Conservation (phyloP, 2,888 invertebrate genomes). For the Drosophila testacea region DNA sequence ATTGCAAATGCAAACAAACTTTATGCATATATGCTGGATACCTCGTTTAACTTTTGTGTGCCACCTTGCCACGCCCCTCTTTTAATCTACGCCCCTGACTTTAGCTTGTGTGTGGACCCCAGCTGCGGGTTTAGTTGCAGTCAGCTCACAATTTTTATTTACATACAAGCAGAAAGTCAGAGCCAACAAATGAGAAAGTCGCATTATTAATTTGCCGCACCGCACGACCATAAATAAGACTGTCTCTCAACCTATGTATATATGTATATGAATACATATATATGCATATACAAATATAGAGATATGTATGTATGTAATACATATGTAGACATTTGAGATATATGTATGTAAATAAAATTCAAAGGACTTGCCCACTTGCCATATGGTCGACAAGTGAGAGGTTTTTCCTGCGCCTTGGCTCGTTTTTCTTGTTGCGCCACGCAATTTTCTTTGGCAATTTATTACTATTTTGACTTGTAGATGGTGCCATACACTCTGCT, state of each 20-base stretch:
- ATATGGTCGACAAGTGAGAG: slow-evolving; percentile 50
- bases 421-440: slow-evolving; percentile 55
- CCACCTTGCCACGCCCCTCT: background rate
- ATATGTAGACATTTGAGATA: slow-evolving; percentile 24
- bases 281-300: slow-evolving; percentile 11
- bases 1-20: background rate
- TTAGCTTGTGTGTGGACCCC: slow-evolving; percentile 16
- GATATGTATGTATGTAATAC: slow-evolving; percentile 20
- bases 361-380: slow-evolving; percentile 65
- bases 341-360: slow-evolving; percentile 43
- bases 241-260: slow-evolving; percentile 39
- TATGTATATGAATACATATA: slow-evolving; percentile 20
- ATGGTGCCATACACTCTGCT: slow-evolving; percentile 16
- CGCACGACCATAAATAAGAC: slow-evolving; percentile 76
- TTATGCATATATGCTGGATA: slow-evolving; percentile 11
- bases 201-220: slow-evolving; percentile 78
- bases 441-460: slow-evolving; percentile 73
- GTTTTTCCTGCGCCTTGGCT: slow-evolving; percentile 22
- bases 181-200: slow-evolving; percentile 65
- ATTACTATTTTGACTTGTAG: slow-evolving; percentile 77
- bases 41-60: slow-evolving; percentile 2
- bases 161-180: slow-evolving; percentile 47
- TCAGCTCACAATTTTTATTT: slow-evolving; percentile 57
- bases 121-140: slow-evolving; percentile 50
- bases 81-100: no score